These are phyloP conservation scores for Andricus curvator DNA, from an alignment of 2,888 invertebrate species.

Conservation along the genomic window DNA sequence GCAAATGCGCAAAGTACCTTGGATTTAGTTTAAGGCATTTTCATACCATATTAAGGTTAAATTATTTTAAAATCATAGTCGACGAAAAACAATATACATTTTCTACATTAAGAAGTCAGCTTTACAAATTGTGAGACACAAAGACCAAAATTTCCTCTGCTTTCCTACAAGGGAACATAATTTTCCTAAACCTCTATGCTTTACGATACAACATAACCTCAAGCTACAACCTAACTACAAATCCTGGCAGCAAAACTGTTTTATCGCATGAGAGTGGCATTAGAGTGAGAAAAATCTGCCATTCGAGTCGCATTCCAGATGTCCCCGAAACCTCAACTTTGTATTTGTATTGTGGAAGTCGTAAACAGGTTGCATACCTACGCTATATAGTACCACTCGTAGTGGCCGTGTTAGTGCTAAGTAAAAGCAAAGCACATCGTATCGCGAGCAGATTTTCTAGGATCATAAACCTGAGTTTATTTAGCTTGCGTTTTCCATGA, in stretches of 20 bases:
- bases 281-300: conserved; percentile 15
- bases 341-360: conserved; percentile 33
- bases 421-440: conserved; percentile 36
- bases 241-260: conserved; percentile 6
- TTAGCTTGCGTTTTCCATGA: conserved; percentile 45
- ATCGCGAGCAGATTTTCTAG: conserved; percentile 36
- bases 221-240: neutral
- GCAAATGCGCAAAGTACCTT: no score
- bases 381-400: neutral
- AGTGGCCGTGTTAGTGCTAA: conserved; percentile 33
- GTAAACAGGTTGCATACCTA: conserved; percentile 31
- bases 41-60: no score
- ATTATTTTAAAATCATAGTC: no score
- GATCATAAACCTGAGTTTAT: conserved; percentile 34
- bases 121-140: neutral
- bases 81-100: no score
- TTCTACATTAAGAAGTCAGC: neutral
- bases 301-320: conserved; percentile 36
- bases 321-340: conserved; percentile 33
- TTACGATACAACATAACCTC: conserved; percentile 8
- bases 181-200: conserved; percentile 15
- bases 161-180: conserved; percentile 8
- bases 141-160: neutral
- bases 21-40: no score
- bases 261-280: conserved; percentile 1